These are phyloP conservation scores for Argyrosomus japonicus DNA, from an alignment of 2,113 vertebrate genomes.

Conservation along the genomic window DNA sequence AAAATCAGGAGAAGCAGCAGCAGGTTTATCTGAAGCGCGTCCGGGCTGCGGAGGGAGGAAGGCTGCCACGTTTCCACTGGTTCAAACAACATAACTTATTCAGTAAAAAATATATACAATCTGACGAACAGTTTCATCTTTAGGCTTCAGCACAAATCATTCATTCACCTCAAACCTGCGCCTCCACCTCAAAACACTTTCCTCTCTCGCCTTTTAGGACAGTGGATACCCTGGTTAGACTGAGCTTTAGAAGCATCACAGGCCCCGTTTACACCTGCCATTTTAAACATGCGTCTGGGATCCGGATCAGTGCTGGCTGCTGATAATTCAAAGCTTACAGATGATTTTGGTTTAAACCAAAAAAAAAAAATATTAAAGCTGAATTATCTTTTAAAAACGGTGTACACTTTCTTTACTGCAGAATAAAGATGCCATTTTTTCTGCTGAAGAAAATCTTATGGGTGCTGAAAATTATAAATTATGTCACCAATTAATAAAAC, in stretches of 20 bases:
- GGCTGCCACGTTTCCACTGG: constrained; percentile 75
- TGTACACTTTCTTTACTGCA: neutral
- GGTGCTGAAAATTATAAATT: neutral
- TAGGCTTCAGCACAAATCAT: constrained; percentile 83
- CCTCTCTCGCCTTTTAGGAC: constrained; percentile 55
- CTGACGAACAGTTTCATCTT: constrained; percentile 85
- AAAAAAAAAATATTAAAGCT: neutral
- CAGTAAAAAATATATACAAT: constrained; percentile 97
- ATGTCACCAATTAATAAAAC: neutral
- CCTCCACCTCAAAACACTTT: constrained; percentile 28
- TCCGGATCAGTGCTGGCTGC: constrained; percentile 63
- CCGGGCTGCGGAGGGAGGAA: constrained; percentile 51
- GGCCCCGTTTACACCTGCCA: constrained; percentile 66
- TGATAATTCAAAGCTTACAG: neutral
- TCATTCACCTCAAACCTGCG: constrained; percentile 62
- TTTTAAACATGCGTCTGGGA: constrained; percentile 52
- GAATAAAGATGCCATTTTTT: neutral
- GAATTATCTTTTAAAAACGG: neutral
- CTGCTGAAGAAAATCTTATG: neutral
- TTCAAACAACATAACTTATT: constrained; percentile 92
- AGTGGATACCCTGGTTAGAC: constrained; percentile 80
- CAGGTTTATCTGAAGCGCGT: constrained; percentile 48
- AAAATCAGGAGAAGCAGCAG: constrained; percentile 22
- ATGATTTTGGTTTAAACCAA: neutral
- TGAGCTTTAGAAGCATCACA: constrained; percentile 79